Conservation (phyloP, 2,888 invertebrate genomes). For the Cheilosia variabilis region DNA sequence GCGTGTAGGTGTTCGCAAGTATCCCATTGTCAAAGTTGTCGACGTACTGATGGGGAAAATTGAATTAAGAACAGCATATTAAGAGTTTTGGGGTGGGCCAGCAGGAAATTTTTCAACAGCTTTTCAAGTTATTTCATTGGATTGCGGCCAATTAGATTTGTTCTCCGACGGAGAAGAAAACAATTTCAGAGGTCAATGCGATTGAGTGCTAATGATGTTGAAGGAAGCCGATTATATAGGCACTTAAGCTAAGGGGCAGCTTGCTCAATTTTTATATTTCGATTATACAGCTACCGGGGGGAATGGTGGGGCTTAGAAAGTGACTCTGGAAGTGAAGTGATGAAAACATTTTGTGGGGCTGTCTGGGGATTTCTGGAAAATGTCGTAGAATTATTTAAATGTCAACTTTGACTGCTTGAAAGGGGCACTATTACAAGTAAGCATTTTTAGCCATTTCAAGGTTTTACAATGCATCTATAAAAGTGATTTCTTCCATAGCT, state of each 20-base stretch:
- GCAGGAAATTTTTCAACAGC: slow-evolving; percentile 10
- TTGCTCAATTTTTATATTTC: background rate
- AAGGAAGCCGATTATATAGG: slow-evolving; percentile 46
- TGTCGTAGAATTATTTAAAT: too few relatives aligned
- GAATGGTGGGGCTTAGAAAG: background rate
- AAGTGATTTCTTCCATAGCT: fast-evolving
- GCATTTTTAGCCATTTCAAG: too few relatives aligned
- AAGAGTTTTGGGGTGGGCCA: slow-evolving; percentile 14
- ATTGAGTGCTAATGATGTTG: slow-evolving; percentile 42
- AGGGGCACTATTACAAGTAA: too few relatives aligned
- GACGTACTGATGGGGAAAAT: slow-evolving; percentile 61
- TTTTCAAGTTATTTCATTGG: slow-evolving; percentile 29
- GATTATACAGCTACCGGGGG: background rate
- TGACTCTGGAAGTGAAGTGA: too few relatives aligned
- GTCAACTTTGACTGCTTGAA: too few relatives aligned
- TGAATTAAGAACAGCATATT: slow-evolving; percentile 59
- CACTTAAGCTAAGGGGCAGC: slow-evolving; percentile 15
- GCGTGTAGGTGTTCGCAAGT: slow-evolving; percentile 13
- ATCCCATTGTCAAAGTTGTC: slow-evolving; percentile 48
- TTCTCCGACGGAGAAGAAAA: background rate
- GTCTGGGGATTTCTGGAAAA: too few relatives aligned
- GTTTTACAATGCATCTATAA: too few relatives aligned
- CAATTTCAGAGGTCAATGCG: slow-evolving; percentile 16
- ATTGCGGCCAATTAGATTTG: slow-evolving; percentile 56
- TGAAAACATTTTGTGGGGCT: too few relatives aligned